Conservation (phyloP, 2,797 vertebrate species). For the Balearica regulorum region DNA sequence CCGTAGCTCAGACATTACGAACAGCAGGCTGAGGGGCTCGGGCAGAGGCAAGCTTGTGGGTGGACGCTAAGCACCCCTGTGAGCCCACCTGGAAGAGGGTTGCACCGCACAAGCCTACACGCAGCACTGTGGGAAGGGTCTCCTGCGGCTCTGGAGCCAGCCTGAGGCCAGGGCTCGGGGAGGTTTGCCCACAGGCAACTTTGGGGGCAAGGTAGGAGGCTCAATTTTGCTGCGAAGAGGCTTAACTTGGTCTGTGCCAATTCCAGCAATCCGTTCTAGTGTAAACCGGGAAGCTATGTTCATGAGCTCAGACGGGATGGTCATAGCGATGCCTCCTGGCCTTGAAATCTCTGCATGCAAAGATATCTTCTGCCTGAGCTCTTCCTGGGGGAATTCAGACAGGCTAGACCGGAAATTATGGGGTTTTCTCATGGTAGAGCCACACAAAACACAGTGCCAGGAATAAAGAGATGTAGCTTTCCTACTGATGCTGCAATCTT, state of each 20-base stretch:
- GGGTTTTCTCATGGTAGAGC: background rate
- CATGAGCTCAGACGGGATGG: background rate
- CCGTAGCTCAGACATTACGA: background rate
- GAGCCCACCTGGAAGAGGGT: background rate
- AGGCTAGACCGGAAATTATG: background rate
- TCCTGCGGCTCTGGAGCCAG: background rate
- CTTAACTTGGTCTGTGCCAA: background rate
- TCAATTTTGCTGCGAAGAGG: background rate
- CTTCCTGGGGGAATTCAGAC: background rate
- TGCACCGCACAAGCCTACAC: accelerated
- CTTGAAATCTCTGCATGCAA: background rate
- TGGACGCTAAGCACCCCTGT: accelerated
- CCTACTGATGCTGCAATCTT: background rate
- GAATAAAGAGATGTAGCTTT: background rate
- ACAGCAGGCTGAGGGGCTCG: background rate
- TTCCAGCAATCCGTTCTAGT: background rate
- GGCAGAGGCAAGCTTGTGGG: background rate
- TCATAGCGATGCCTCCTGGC: background rate
- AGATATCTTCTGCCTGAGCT: background rate
- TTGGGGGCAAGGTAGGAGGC: accelerated
- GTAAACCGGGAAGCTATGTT: background rate
- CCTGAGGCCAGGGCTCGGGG: background rate
- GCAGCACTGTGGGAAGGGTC: accelerated
- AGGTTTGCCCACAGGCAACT: background rate
- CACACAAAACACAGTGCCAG: background rate